Conservation (phyloP, 2,113 vertebrate genomes). For the Mobula hypostoma region DNA sequence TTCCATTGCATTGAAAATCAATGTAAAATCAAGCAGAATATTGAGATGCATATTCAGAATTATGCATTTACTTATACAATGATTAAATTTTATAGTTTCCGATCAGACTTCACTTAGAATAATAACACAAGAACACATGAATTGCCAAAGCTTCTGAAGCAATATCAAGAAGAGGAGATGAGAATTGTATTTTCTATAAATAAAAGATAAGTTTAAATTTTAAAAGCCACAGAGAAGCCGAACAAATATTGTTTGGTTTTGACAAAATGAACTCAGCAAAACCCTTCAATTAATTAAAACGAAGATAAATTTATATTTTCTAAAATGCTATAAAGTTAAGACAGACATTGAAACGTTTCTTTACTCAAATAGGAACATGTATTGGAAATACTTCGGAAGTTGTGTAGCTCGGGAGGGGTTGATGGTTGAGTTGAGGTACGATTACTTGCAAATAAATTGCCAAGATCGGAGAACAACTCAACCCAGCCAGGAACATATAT, state of each 20-base stretch:
- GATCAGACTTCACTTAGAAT: background rate
- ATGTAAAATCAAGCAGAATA: background rate
- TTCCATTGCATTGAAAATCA: background rate
- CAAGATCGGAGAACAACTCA: no score
- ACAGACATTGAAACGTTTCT: background rate
- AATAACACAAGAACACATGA: background rate
- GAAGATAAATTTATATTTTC: background rate
- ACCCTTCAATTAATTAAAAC: background rate
- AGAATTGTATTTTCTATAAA: background rate
- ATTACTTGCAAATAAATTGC: no score
- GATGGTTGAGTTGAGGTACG: no score
- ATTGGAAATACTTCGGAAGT: no score
- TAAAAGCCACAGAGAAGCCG: no score
- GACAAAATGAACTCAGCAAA: background rate
- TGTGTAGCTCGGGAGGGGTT: no score
- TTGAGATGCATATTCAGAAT: background rate
- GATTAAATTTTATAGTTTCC: background rate
- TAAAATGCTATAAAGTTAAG: background rate
- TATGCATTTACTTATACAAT: no score
- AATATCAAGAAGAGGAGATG: background rate
- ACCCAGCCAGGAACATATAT: no score
- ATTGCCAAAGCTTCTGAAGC: background rate
- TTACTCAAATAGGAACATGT: background rate
- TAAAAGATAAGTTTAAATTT: background rate
- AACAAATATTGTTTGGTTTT: background rate